Base-by-base conservation (phyloP, 2,113 vertebrate genomes). In the Anguilla japonica region DNA sequence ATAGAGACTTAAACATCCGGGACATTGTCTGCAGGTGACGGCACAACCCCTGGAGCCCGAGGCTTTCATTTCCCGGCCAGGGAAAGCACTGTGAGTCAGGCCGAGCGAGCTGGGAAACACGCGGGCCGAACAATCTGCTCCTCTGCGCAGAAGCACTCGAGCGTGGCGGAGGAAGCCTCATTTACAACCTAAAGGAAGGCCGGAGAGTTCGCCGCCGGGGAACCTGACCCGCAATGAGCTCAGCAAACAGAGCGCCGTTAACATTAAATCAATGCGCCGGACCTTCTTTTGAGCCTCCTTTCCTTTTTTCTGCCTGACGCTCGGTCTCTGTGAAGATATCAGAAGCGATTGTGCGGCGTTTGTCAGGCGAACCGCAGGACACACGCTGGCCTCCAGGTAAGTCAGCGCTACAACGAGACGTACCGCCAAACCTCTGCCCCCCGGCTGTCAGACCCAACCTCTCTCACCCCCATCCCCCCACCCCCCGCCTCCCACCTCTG, bases 131-230 rank as follows among this genome's bases (percentile, higher is more conserved):
- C 39, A 85, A 90, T 83, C 84, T 87, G 84, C 41, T 88, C 85
- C 81, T 87, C 83, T 87, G 80, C 87, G 88, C 85, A 88, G 91
- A 91, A 41, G 71, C 86, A 86, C 89, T 92, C 88, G 87, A 75
- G 85, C 84, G 88, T 53, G 46, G 81, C 84, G 87, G 83, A 86
- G 86, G 87, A 92, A 90, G 88, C 90, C 89, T 86, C 88, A 90
- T 93, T 34, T 92, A 90, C 67, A 15, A 56, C 85, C 87, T 85
- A 85, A 81, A 89, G 88, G 89, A 86, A 9, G 81, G 87, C 84
- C 57, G 41, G 81, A 1, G 39, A 88, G 86, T 87, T 85, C 41
- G 71, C 90, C 34, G 75, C 75, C 57, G 81, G 85, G 88, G 91
- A 90, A 85, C 89, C 81, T 89, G 90, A 93, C 90, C 91, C 13